These are phyloP conservation scores for Ictidomys tridecemlineatus DNA, from an alignment of 2,113 vertebrate species.

Conservation along the genomic window DNA sequence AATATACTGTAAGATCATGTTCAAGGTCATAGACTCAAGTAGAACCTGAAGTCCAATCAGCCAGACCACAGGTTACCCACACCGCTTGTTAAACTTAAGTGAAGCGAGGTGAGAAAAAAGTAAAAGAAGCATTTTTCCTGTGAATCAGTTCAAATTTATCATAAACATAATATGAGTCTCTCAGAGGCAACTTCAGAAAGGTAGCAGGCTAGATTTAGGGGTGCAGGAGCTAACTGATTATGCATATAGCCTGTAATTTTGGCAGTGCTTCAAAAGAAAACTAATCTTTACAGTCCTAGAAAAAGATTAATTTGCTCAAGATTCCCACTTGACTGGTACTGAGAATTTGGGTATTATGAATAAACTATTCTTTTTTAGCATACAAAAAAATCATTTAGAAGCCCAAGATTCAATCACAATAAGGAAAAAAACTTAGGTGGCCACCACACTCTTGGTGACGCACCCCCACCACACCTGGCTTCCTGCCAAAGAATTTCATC, in stretches of 20 bases:
- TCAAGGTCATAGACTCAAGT: background rate
- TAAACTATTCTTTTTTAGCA: conserved; percentile 10
- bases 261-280: background rate
- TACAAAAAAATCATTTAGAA: conserved; percentile 33
- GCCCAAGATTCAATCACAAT: background rate
- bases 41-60: conserved; percentile 5
- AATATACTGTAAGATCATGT: background rate
- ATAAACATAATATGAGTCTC: background rate
- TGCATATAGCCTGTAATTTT: background rate
- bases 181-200: conserved; percentile 24
- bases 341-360: background rate
- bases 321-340: background rate
- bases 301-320: background rate
- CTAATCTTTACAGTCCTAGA: background rate
- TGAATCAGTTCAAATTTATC: background rate
- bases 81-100: background rate
- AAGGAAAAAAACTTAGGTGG: background rate
- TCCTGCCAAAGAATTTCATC: background rate
- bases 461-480: background rate
- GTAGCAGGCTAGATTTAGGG: background rate
- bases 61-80: background rate
- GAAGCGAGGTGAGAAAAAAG: background rate
- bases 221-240: background rate
- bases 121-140: background rate
- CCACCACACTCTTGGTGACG: background rate